Evolutionary conservation across 2,113 vertebrate species (phyloP).

Genomic region (Gnathochromis pfefferi): DNA sequence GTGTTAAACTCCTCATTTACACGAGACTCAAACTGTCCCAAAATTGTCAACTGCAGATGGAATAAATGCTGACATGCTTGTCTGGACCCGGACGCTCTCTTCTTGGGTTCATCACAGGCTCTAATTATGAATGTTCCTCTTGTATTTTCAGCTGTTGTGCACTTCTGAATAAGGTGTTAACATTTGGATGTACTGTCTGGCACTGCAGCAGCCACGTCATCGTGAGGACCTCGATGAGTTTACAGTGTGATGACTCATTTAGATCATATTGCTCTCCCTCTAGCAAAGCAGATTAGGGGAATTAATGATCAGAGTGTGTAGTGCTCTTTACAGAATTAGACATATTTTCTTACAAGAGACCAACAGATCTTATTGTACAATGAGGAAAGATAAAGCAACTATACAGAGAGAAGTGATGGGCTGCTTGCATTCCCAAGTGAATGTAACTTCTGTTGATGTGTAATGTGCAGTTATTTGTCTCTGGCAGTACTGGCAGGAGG

Average conservation of each 20-base stretch:
- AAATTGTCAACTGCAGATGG: not conserved
- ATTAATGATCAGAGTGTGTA: not conserved
- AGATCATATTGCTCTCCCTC: not conserved
- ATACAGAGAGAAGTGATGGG: not conserved
- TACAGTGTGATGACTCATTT: not conserved
- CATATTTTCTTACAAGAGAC: constrained; percentile 54
- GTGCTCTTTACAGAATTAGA: constrained; percentile 4
- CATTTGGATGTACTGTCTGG: constrained; percentile 20
- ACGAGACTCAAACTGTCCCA: not conserved
- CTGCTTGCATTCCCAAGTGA: constrained; percentile 41
- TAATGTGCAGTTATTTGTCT: constrained; percentile 41
- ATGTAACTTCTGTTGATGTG: constrained; percentile 40
- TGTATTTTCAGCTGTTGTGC: constrained; percentile 24
- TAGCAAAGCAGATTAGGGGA: not conserved
- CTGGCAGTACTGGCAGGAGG: constrained; percentile 16
- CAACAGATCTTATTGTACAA: constrained; percentile 1
- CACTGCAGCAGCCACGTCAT: not conserved
- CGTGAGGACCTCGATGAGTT: not conserved
- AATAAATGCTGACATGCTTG: not conserved
- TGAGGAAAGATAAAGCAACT: not conserved
- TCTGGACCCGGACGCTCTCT: not conserved
- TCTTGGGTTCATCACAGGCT: not conserved
- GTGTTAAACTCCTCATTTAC: not conserved
- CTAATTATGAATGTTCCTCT: constrained; percentile 42
- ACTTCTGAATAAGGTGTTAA: not conserved